phyloP scores from a whole-genome alignment of 2,113 vertebrate genomes.

The Lota lota region DNA sequence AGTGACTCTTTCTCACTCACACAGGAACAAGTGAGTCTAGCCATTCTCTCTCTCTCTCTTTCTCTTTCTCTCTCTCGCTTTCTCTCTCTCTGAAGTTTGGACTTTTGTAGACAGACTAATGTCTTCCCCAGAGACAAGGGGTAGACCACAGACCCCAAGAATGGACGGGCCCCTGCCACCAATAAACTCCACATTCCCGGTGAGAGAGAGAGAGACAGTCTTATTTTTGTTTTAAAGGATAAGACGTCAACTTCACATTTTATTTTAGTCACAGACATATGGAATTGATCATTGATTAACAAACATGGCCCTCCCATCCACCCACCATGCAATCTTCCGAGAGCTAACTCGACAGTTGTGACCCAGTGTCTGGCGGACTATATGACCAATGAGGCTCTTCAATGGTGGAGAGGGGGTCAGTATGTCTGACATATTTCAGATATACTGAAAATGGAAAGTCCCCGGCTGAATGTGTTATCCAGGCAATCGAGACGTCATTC shows the following conservation, averaged over 20 bases:
- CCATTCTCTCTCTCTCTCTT: slow-evolving; percentile 20
- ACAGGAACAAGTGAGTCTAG: slow-evolving; percentile 52
- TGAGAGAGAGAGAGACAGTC: slow-evolving; percentile 15
- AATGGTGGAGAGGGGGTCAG: neutral
- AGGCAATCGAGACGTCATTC: neutral
- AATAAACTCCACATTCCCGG: slow-evolving; percentile 55
- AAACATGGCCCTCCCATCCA: slow-evolving; percentile 4
- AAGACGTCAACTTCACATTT: slow-evolving; percentile 29
- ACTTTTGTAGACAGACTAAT: slow-evolving; percentile 67
- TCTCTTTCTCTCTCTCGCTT: slow-evolving; percentile 17
- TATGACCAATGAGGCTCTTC: neutral
- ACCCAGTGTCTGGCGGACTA: slow-evolving; percentile 17
- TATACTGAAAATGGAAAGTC: neutral
- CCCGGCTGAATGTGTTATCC: neutral
- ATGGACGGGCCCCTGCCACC: slow-evolving; percentile 41
- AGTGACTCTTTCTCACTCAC: slow-evolving; percentile 15
- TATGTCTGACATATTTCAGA: neutral
- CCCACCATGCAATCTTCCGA: neutral
- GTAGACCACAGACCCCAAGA: slow-evolving; percentile 50
- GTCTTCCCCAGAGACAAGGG: slow-evolving; percentile 64
- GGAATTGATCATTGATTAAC: slow-evolving; percentile 35
- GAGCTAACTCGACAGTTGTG: slow-evolving; percentile 15
- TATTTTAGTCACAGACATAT: slow-evolving; percentile 34
- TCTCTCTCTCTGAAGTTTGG: slow-evolving; percentile 57
- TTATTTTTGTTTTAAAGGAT: slow-evolving; percentile 1